These are phyloP conservation scores for Ostrea edulis DNA, from an alignment of 1,140 invertebrate species.

Conservation along the genomic window DNA sequence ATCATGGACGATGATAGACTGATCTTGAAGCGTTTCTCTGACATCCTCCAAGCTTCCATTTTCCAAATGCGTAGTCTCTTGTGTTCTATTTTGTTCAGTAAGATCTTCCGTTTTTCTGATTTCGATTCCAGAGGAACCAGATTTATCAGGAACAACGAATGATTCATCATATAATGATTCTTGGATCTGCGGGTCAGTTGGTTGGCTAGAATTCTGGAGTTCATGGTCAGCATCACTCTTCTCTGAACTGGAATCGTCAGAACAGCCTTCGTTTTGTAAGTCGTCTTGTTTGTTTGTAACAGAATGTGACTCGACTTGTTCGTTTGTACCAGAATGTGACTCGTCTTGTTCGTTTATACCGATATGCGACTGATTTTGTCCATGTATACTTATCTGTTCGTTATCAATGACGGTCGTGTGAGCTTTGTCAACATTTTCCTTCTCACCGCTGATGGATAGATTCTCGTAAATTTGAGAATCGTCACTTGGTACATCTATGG, in stretches of 20 bases:
- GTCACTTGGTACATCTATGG: background rate
- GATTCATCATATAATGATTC: background rate
- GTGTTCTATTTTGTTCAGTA: background rate
- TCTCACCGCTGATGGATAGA: background rate
- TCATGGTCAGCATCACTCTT: background rate
- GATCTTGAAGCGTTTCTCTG: background rate
- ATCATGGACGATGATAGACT: background rate
- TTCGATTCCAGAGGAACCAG: background rate
- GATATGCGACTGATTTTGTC: too few relatives aligned
- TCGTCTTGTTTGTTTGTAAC: too few relatives aligned
- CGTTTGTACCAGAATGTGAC: too few relatives aligned
- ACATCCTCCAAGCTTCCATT: background rate
- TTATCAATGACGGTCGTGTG: too few relatives aligned
- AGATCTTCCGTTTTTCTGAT: background rate
- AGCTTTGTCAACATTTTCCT: background rate
- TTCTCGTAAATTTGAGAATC: background rate
- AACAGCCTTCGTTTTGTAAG: too few relatives aligned
- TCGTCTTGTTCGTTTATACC: too few relatives aligned
- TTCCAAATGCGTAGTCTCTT: background rate
- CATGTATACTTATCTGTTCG: too few relatives aligned
- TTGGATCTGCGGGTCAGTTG: too few relatives aligned
- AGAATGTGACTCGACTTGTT: too few relatives aligned
- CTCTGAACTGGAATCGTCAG: background rate
- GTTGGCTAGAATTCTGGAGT: background rate
- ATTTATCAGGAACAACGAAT: background rate